Conservation (phyloP, 2,888 invertebrate genomes). For the Galerucella calmariensis region DNA sequence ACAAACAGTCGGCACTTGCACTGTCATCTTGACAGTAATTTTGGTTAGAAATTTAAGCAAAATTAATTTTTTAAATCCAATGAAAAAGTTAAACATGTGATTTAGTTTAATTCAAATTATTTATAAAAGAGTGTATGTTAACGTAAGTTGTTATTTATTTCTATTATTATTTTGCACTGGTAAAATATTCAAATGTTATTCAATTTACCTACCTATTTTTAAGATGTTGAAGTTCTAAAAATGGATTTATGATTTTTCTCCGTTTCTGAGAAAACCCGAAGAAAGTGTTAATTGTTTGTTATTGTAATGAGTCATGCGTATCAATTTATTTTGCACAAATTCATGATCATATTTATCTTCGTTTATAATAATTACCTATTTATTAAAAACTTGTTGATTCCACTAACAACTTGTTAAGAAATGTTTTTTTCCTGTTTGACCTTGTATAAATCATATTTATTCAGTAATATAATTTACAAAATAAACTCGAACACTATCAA, state of each 20-base stretch:
- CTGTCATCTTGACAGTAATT: background rate
- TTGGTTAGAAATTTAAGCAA: background rate
- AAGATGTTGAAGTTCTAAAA: background rate
- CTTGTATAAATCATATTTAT: background rate
- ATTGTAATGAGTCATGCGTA: background rate
- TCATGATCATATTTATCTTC: background rate
- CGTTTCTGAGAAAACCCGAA: background rate
- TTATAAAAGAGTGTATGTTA: background rate
- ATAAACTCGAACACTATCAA: too few relatives aligned
- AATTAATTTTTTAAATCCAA: background rate
- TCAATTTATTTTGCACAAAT: background rate
- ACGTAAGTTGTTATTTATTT: background rate
- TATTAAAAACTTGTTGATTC: background rate
- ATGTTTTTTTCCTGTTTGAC: too few relatives aligned
- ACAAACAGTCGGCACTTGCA: background rate
- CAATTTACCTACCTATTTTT: slow-evolving; percentile 3
- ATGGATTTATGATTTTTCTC: background rate
- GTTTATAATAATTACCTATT: background rate
- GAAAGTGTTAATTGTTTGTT: background rate
- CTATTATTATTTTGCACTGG: background rate
- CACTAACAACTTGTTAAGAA: background rate
- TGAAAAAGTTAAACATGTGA: background rate
- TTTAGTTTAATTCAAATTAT: background rate
- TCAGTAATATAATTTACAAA: background rate
- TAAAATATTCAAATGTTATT: background rate